Percentiles rank a stretch among this genome's conserved stretches.
These are phyloP conservation scores for Heliangelus exortis DNA, from an alignment of 2,797 vertebrate genomes.

Conservation along the genomic window DNA sequence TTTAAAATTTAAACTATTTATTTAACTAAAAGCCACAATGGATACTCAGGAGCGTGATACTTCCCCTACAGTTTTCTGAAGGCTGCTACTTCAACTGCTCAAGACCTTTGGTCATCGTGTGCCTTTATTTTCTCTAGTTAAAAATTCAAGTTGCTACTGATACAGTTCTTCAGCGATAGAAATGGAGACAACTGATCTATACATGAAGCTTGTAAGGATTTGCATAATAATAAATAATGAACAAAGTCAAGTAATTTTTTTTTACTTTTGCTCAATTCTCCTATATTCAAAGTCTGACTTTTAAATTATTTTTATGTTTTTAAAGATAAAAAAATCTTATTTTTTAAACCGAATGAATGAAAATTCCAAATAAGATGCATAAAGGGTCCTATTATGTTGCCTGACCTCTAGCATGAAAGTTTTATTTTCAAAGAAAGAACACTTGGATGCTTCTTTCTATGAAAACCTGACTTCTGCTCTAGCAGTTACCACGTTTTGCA, in stretches of 20 bases:
- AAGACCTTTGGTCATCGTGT: background rate
- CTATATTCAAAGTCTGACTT: rapidly evolving
- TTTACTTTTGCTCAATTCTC: background rate
- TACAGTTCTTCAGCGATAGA: background rate
- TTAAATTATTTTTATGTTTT: background rate
- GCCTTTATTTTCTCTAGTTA: background rate
- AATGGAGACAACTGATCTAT: background rate
- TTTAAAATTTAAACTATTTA: background rate
- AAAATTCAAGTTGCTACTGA: background rate
- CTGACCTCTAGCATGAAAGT: rapidly evolving
- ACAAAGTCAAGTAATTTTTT: background rate
- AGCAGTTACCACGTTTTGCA: background rate
- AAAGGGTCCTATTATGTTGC: background rate
- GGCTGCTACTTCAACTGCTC: background rate
- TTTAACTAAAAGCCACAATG: background rate
- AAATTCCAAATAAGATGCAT: background rate
- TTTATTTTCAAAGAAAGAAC: background rate
- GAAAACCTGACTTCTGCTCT: background rate
- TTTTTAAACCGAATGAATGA: background rate
- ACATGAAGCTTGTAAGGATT: background rate
- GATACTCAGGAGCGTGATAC: background rate
- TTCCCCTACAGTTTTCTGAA: background rate
- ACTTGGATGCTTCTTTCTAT: background rate
- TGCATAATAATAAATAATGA: background rate
- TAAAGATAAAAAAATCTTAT: background rate